Evolutionary conservation across 2,888 invertebrate genomes (phyloP).

Genomic region (Epistrophe eligans): DNA sequence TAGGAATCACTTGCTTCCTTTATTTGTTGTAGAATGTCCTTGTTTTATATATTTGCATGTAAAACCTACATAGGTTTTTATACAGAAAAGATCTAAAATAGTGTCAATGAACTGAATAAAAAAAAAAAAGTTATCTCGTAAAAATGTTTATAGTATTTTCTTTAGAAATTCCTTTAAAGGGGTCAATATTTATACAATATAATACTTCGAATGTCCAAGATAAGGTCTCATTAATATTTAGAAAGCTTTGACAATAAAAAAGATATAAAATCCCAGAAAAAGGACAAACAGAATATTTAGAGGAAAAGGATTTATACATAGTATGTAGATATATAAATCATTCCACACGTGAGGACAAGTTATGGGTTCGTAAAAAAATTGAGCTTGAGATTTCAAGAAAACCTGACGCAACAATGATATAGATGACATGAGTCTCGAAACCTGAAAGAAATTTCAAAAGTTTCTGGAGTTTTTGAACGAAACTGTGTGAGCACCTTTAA

Average conservation of each 20-base stretch:
- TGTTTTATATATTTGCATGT: background rate
- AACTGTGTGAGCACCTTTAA: no score
- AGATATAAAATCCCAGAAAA: background rate
- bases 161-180: background rate
- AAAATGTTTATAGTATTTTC: background rate
- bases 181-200: background rate
- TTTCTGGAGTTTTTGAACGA: no score
- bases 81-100: background rate
- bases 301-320: background rate
- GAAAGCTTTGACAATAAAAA: constrained; percentile 1
- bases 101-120: background rate
- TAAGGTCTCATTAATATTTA: background rate
- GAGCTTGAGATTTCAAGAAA: no score
- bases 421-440: no score
- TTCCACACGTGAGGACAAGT: no score
- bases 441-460: no score
- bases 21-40: background rate
- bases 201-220: background rate
- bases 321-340: no score
- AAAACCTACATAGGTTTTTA: background rate
- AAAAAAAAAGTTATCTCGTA: background rate
- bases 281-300: background rate
- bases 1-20: background rate
- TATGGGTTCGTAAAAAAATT: no score
- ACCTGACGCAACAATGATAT: no score